Conservation (phyloP, 2,888 invertebrate genomes). For the Lydus trimaculatus region DNA sequence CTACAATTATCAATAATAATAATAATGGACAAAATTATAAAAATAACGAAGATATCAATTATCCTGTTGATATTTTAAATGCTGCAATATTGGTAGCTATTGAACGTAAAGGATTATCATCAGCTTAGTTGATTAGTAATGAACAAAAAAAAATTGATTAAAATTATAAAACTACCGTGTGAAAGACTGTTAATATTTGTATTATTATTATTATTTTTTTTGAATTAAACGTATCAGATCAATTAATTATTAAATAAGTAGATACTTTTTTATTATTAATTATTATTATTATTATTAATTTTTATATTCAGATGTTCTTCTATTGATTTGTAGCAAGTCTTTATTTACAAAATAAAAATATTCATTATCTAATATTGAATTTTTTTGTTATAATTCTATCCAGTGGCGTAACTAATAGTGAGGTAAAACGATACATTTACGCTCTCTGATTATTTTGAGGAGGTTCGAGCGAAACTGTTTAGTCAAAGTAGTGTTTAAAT, state of each 20-base stretch:
- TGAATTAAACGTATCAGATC: neutral
- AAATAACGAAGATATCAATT: slow-evolving; percentile 35
- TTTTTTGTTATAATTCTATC: neutral
- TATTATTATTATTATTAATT: neutral
- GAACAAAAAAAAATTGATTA: neutral
- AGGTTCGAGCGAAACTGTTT: too few relatives aligned
- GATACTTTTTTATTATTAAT: neutral
- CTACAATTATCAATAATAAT: slow-evolving; percentile 17
- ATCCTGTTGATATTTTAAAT: slow-evolving; percentile 69
- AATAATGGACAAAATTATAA: slow-evolving; percentile 14
- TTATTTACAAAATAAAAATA: slow-evolving; percentile 8
- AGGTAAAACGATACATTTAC: too few relatives aligned
- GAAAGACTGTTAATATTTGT: slow-evolving; percentile 9
- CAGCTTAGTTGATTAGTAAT: slow-evolving; percentile 33
- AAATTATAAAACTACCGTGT: neutral
- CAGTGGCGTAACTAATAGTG: too few relatives aligned
- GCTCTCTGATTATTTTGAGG: too few relatives aligned
- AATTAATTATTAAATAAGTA: neutral
- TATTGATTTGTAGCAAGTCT: neutral
- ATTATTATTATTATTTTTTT: too few relatives aligned
- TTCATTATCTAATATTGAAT: neutral
- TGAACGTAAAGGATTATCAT: slow-evolving; percentile 74
- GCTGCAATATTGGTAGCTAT: slow-evolving; percentile 79
- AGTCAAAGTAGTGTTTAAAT: too few relatives aligned
- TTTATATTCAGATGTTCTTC: neutral